Evolutionary conservation across 2,888 invertebrate species (phyloP).

Genomic region (Zelleria hepariella): DNA sequence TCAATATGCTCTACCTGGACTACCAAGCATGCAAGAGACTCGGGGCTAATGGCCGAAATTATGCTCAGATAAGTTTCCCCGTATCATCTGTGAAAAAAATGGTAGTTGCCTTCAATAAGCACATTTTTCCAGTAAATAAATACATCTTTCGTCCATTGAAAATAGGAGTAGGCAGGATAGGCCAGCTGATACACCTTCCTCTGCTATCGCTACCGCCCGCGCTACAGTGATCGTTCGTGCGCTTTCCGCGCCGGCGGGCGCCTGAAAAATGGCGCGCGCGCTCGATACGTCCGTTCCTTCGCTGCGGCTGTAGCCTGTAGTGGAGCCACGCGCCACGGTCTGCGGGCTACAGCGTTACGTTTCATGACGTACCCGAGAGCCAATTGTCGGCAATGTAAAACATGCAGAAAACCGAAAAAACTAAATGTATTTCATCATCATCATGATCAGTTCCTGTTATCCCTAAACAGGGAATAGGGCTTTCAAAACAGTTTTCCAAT

Average conservation of each 20-base stretch:
- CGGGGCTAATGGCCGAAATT: background rate
- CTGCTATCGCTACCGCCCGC: background rate
- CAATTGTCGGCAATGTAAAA: too few relatives aligned
- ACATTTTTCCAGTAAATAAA: background rate
- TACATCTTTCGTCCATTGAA: background rate
- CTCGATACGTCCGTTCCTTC: background rate
- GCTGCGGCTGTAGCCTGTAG: background rate
- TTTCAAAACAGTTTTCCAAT: too few relatives aligned
- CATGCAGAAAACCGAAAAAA: too few relatives aligned
- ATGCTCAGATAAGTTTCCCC: background rate
- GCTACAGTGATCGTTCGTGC: slow-evolving; percentile 15
- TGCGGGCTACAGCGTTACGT: too few relatives aligned
- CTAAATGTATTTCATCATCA: too few relatives aligned
- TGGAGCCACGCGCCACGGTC: too few relatives aligned
- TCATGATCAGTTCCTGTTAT: too few relatives aligned
- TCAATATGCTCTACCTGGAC: background rate
- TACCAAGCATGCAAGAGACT: background rate
- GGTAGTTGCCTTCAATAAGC: too few relatives aligned
- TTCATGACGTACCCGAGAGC: too few relatives aligned
- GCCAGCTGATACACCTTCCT: too few relatives aligned
- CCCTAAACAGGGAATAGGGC: too few relatives aligned
- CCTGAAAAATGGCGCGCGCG: slow-evolving; percentile 13
- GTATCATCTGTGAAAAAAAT: background rate
- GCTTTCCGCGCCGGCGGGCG: slow-evolving; percentile 10
- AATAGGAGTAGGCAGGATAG: background rate